A percentile compares a stretch with the other conserved stretches of the same genome.
Conservation (phyloP, 2,113 vertebrate species). For the Hiodon alosoides region DNA sequence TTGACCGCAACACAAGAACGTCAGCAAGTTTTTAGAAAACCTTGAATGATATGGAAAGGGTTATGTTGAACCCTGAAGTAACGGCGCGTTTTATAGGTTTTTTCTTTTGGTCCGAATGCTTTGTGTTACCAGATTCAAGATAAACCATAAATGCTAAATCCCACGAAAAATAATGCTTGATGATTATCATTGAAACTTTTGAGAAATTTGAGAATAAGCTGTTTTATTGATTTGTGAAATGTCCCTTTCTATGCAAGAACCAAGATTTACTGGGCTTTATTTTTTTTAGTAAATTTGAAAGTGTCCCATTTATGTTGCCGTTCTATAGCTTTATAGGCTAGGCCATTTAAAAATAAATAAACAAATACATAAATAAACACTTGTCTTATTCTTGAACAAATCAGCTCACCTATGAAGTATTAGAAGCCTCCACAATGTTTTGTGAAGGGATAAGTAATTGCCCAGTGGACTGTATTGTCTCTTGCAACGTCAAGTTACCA, state of each 20-base stretch:
- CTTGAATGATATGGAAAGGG: neutral
- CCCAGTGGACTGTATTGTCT: constrained; percentile 1
- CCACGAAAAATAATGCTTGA: neutral
- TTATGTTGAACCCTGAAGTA: neutral
- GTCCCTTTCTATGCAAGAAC: too few species aligned
- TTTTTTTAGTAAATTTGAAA: neutral
- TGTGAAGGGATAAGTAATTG: constrained; percentile 13
- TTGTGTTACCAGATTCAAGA: neutral
- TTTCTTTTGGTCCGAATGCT: neutral
- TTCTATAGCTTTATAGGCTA: neutral
- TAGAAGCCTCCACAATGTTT: neutral
- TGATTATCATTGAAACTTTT: neutral
- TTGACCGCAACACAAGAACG: neutral
- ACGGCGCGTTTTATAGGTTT: neutral
- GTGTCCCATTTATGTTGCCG: neutral
- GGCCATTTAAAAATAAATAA: neutral
- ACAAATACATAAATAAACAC: neutral
- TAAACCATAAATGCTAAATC: neutral
- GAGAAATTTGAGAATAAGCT: too few species aligned
- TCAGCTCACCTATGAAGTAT: constrained; percentile 6
- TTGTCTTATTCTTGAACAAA: too few species aligned
- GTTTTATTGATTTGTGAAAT: too few species aligned
- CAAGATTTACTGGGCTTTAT: neutral
- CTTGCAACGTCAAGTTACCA: constrained; percentile 17
- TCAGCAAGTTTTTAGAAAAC: neutral